Evolutionary conservation across 2,888 invertebrate species (phyloP).

Genomic region (Synergus itoensis): DNA sequence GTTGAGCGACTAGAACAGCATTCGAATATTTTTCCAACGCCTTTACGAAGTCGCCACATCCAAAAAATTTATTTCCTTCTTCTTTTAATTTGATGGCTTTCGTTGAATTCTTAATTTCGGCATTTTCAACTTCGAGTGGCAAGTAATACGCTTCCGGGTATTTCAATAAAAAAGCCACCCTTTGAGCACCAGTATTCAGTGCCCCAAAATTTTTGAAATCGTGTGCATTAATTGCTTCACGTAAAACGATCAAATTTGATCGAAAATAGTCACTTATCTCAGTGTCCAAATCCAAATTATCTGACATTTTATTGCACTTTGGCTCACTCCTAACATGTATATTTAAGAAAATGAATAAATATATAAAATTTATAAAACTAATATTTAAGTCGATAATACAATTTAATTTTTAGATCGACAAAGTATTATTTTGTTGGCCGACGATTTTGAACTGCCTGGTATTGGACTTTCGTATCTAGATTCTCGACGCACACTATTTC

Average conservation of each 20-base stretch:
- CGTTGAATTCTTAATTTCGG: conserved; percentile 81
- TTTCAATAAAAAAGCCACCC: conserved; percentile 82
- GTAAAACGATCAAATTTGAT: conserved; percentile 74
- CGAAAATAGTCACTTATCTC: conserved; percentile 69
- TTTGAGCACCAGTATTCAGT: conserved; percentile 83
- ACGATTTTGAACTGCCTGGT: conserved; percentile 27
- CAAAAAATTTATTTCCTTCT: conserved; percentile 86
- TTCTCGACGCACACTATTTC: conserved; percentile 17
- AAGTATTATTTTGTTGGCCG: conserved; percentile 1
- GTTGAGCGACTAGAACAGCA: conserved; percentile 84
- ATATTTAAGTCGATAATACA: background rate
- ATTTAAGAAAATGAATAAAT: background rate
- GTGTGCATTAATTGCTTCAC: conserved; percentile 80
- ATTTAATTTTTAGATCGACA: background rate
- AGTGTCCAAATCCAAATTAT: conserved; percentile 57
- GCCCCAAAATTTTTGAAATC: conserved; percentile 83
- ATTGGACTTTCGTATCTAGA: background rate
- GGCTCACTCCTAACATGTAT: too few species aligned
- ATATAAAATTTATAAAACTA: background rate
- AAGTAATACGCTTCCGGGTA: conserved; percentile 78
- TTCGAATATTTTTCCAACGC: conserved; percentile 86
- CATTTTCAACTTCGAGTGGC: conserved; percentile 79
- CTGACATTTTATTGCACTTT: conserved; percentile 52
- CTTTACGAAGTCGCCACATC: conserved; percentile 83
- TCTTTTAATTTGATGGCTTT: conserved; percentile 84